These are phyloP conservation scores for Myiopsitta monachus DNA, from an alignment of 2,113 vertebrate species.

Conservation along the genomic window DNA sequence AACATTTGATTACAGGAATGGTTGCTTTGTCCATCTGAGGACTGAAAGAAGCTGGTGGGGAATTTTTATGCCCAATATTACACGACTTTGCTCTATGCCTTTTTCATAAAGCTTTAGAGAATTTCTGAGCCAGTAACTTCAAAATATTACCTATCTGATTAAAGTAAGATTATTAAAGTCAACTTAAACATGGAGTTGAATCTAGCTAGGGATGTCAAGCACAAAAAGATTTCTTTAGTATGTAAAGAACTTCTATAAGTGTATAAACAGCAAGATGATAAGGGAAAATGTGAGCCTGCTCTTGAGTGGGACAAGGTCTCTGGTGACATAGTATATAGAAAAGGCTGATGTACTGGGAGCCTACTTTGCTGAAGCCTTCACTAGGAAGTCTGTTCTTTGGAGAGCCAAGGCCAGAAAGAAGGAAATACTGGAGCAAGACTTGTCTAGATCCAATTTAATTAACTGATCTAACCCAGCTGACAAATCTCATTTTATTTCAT, in stretches of 20 bases:
- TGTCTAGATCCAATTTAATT: not conserved
- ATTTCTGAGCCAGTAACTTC: not conserved
- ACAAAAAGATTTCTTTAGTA: not conserved
- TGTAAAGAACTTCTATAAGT: not conserved
- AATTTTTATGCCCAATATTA: not conserved
- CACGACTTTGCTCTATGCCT: not conserved
- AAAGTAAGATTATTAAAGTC: not conserved
- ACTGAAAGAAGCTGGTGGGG: not conserved
- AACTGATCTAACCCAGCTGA: not conserved
- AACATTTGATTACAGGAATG: not conserved
- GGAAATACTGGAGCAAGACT: not conserved
- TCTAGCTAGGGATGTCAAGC: not conserved
- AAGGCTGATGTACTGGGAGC: not conserved
- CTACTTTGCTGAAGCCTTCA: not conserved
- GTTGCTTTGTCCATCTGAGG: not conserved
- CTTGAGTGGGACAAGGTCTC: no score
- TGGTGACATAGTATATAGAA: not conserved
- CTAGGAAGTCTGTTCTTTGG: not conserved
- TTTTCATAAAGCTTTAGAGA: not conserved
- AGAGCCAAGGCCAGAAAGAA: not conserved
- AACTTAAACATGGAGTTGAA: not conserved
- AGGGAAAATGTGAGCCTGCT: not conserved
- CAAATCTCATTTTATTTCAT: not conserved
- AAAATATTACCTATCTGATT: not conserved
- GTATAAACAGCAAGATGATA: not conserved